Evolutionary conservation across 2,113 vertebrate genomes (phyloP), one percentile per base, ranked within the genome.

Genomic region (Datnioides undecimradiatus): DNA sequence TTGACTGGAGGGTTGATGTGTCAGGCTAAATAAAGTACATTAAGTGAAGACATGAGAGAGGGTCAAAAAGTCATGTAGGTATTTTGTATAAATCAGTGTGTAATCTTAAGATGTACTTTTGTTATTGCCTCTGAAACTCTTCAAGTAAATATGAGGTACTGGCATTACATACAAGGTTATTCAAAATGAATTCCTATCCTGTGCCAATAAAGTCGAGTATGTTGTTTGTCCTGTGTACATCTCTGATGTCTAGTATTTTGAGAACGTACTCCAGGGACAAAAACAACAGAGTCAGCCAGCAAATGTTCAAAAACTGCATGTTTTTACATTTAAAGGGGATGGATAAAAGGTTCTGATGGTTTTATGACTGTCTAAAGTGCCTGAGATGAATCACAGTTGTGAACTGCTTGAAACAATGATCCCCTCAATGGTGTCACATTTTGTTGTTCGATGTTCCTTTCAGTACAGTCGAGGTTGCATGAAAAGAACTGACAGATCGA

Each of bases 1-100:
- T 60, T 71, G 63, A 64, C 73, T 77, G 45, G 45, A 79, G 59
- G 72, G 69, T 66, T 84, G 29, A 78, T 43, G 76, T 71, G 27
- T 70, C 59, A 57, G 70, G n/a, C 46, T 57, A 75, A 81, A 85
- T 84, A 76, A 76, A 73, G 66, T 43, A 58, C 66, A 49, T 54
- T 23, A 77, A 52, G 33, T 62, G 51, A 72, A 55, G 51, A 78
- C 58, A 60, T 76, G 54, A 78, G 58, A 52, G 48, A 40, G 41
- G 79, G 68, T 88, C 49, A 88, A 62, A 65, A 31, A 49, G 76
- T 87, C 10, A 64, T 10, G 17, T 4, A 36, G n/a, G 43, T 34
- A 38, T 46, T 78, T 54, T 62, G 21, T 68, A 8, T 16, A 31
- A 76, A 58, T 67, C 33, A 49, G 43, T 29, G 3, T 33, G 13